phyloP scores from a whole-genome alignment of 2,888 invertebrate species.

The Mythimna loreyi region DNA sequence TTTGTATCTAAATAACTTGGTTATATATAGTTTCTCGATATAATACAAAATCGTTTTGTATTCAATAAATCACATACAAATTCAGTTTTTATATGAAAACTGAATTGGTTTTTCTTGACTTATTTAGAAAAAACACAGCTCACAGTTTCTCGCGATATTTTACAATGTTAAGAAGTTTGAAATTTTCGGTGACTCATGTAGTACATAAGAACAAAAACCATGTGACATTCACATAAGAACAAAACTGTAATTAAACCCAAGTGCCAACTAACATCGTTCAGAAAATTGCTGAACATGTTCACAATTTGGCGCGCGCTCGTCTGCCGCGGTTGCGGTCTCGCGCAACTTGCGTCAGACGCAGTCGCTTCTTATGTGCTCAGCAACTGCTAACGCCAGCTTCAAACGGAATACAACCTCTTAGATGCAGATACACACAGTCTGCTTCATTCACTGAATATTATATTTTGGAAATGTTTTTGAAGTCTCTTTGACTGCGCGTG shows the following conservation, averaged over 20 bases:
- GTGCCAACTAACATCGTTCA: constrained; percentile 12
- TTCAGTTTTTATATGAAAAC: too few relatives aligned
- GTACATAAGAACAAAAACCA: too few relatives aligned
- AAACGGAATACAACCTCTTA: constrained; percentile 28
- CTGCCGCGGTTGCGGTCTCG: constrained; percentile 33
- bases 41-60: too few relatives aligned
- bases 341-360: constrained; percentile 37
- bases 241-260: constrained; percentile 33
- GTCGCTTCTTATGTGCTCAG: constrained; percentile 45
- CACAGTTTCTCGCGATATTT: too few relatives aligned
- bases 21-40: too few relatives aligned
- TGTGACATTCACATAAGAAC: neutral
- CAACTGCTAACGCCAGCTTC: constrained; percentile 31
- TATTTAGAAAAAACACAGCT: too few relatives aligned
- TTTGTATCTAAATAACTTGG: too few relatives aligned
- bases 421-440: constrained; percentile 12
- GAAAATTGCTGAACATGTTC: constrained; percentile 12
- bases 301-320: constrained; percentile 13
- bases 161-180: too few relatives aligned
- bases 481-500: constrained; percentile 26
- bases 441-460: constrained; percentile 38
- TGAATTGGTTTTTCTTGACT: too few relatives aligned
- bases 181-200: too few relatives aligned
- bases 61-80: neutral
- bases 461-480: constrained; percentile 33